These are phyloP conservation scores for Helicoverpa armigera DNA, from an alignment of 1,140 invertebrate genomes.

Conservation along the genomic window DNA sequence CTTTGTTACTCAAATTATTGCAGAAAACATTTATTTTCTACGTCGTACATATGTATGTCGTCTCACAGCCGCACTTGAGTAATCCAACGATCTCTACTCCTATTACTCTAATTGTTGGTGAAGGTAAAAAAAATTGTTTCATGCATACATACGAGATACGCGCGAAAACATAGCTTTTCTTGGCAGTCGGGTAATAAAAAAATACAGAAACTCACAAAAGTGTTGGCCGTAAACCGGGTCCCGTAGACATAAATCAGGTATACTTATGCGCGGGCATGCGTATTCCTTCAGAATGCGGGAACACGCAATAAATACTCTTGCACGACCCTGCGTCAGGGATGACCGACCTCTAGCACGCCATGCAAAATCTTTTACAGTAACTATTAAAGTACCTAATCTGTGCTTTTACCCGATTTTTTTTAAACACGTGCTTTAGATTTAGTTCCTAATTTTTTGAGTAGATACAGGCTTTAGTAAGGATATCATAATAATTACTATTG, in stretches of 20 bases:
- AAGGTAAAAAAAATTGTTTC: neutral
- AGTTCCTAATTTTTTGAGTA: neutral
- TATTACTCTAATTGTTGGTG: too few species aligned
- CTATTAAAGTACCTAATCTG: too few species aligned
- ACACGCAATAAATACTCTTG: constrained; percentile 21
- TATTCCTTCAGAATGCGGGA: constrained; percentile 20
- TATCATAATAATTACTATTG: neutral
- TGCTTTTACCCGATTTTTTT: neutral
- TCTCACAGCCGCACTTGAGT: too few species aligned
- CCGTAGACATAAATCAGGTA: constrained; percentile 21
- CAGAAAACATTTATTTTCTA: too few species aligned
- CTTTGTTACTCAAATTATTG: too few species aligned
- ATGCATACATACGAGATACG: neutral
- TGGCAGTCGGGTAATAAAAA: neutral
- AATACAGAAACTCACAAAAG: constrained; percentile 1
- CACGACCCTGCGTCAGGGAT: neutral
- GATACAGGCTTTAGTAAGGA: neutral
- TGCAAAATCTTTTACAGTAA: too few species aligned
- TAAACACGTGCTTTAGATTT: neutral
- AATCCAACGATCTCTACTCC: too few species aligned
- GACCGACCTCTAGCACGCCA: neutral
- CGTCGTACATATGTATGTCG: too few species aligned
- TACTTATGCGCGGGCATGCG: constrained; percentile 16
- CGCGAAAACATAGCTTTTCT: neutral
- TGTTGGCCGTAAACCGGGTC: neutral